Evolutionary conservation across 2,797 vertebrate genomes (phyloP).

Genomic region (Nothura maculosa): DNA sequence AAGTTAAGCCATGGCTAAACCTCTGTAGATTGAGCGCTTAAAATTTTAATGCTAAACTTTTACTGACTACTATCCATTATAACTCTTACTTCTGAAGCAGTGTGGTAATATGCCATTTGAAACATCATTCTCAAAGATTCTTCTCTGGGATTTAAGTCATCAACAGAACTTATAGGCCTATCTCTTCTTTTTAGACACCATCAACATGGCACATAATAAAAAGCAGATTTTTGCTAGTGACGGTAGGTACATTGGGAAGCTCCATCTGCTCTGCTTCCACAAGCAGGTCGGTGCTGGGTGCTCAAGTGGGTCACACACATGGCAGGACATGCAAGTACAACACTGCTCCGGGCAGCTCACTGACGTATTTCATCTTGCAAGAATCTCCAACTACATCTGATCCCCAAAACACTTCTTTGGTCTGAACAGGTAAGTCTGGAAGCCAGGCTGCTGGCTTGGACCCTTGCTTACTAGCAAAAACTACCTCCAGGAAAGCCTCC

Average conservation of each 20-base stretch:
- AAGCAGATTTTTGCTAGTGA: too few species aligned
- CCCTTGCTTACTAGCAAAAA: background rate
- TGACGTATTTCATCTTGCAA: background rate
- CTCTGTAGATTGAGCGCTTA: conserved; percentile 44
- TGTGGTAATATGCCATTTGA: background rate
- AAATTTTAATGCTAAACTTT: background rate
- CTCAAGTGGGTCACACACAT: background rate
- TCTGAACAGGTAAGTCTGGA: background rate
- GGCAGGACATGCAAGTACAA: background rate
- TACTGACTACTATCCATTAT: background rate
- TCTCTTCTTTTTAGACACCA: background rate
- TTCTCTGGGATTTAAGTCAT: background rate
- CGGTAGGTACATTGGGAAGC: too few species aligned
- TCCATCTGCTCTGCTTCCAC: too few species aligned
- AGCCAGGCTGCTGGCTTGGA: background rate
- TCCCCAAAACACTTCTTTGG: background rate
- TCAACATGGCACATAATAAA: background rate
- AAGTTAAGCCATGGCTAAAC: background rate
- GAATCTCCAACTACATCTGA: background rate
- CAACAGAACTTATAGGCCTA: background rate
- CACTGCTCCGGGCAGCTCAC: background rate
- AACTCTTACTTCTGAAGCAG: background rate
- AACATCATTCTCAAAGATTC: background rate
- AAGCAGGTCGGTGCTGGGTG: too few species aligned
- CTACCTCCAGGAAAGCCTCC: background rate